A percentile compares a stretch with the other conserved stretches of the same genome.
Evolutionary conservation across 2,797 vertebrate genomes (phyloP).

Genomic region (Peromyscus aztecus): DNA sequence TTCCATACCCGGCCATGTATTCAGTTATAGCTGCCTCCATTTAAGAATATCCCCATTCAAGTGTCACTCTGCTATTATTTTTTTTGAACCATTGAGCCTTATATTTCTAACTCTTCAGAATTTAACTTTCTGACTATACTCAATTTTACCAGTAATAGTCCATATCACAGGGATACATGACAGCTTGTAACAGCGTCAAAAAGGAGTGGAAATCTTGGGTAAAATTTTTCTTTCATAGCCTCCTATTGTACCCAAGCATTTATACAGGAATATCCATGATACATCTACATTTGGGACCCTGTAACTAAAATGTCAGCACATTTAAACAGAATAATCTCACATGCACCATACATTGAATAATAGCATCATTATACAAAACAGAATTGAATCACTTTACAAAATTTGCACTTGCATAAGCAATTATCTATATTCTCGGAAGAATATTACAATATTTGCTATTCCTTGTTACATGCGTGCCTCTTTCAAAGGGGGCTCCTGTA

Average conservation of each 20-base stretch:
- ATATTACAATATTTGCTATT: constrained; percentile 73
- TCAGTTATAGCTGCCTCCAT: constrained; percentile 66
- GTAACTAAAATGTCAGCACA: constrained; percentile 69
- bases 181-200: constrained; percentile 56
- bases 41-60: constrained; percentile 72
- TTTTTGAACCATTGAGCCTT: constrained; percentile 67
- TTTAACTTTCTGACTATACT: constrained; percentile 72
- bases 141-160: constrained; percentile 72
- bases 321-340: constrained; percentile 66
- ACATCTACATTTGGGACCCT: constrained; percentile 45
- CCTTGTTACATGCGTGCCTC: constrained; percentile 29
- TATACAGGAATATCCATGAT: constrained; percentile 13
- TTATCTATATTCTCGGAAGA: constrained; percentile 69
- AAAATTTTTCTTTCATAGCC: constrained; percentile 67
- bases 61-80: constrained; percentile 58
- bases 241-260: constrained; percentile 63
- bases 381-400: constrained; percentile 70
- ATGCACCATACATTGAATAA: constrained; percentile 67
- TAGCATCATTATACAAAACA: constrained; percentile 70
- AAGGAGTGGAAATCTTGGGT: constrained; percentile 65
- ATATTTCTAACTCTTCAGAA: constrained; percentile 65
- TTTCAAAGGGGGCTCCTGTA: constrained; percentile 67
- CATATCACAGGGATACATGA: constrained; percentile 56
- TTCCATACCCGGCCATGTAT: constrained; percentile 57
- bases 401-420: constrained; percentile 64